These are phyloP conservation scores for Gopherus flavomarginatus DNA, from an alignment of 2,113 vertebrate genomes.

Conservation along the genomic window DNA sequence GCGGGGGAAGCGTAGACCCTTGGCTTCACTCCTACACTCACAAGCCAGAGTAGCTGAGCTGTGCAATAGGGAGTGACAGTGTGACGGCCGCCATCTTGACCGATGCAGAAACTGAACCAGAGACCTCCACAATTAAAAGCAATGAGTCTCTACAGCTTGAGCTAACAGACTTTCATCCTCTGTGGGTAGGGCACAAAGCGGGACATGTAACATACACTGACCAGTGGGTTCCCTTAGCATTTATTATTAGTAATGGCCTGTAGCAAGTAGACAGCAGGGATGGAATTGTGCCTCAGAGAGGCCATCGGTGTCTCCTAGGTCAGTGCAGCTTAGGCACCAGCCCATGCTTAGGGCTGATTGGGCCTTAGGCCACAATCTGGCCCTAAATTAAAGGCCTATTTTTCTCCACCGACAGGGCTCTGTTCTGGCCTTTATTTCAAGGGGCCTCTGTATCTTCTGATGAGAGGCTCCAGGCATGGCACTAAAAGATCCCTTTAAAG, in stretches of 20 bases:
- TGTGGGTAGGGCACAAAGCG: not conserved
- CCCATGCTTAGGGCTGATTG: not conserved
- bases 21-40: not conserved
- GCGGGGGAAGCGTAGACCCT: not conserved
- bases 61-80: not conserved
- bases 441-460: not conserved
- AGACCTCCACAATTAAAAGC: not conserved
- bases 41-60: fast-evolving
- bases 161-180: not conserved
- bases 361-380: not conserved
- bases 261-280: not conserved
- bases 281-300: not conserved
- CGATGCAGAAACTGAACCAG: not conserved
- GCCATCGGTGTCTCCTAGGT: not conserved
- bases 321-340: not conserved
- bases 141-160: not conserved
- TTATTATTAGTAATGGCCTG: not conserved
- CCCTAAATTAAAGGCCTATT: not conserved
- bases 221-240: fast-evolving
- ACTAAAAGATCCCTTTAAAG: not conserved
- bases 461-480: not conserved
- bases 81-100: fast-evolving
- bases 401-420: not conserved
- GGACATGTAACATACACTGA: not conserved
- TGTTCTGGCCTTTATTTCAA: not conserved